Evolutionary conservation across 2,797 vertebrate genomes (phyloP).

Genomic region (Petrocephalus sullivani): DNA sequence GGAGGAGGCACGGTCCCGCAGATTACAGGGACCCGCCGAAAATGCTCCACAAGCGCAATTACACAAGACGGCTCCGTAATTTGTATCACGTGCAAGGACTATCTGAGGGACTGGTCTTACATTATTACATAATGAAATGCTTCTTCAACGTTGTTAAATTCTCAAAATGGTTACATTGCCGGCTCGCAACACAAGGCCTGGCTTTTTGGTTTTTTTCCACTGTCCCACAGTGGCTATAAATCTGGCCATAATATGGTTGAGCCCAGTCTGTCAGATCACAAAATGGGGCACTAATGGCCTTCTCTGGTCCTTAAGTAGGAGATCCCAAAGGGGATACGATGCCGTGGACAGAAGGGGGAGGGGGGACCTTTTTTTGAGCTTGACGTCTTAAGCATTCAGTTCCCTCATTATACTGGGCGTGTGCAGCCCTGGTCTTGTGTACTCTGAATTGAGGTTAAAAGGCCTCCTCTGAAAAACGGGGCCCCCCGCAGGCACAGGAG

Average conservation of each 20-base stretch:
- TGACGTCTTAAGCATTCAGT: not conserved
- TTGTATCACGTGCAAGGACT: not conserved
- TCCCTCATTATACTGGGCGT: not conserved
- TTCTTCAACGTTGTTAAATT: not conserved
- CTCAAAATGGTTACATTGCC: not conserved
- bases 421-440: not conserved
- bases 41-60: not conserved
- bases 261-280: not conserved
- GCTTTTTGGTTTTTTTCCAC: not conserved
- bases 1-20: not conserved
- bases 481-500: not conserved
- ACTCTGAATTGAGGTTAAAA: not conserved
- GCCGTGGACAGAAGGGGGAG: not conserved
- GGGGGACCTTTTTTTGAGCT: not conserved
- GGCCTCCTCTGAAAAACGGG: not conserved
- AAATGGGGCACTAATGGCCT: not conserved
- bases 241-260: not conserved
- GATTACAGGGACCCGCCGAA: not conserved
- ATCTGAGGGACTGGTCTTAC: not conserved
- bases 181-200: too few relatives aligned
- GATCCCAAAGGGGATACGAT: not conserved
- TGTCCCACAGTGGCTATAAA: not conserved
- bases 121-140: not conserved
- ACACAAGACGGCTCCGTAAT: not conserved
- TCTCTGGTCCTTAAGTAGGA: not conserved